These are phyloP conservation scores for Ricordea florida DNA, from an alignment of 92 coral and sea anemone genomes.

Conservation along the genomic window DNA sequence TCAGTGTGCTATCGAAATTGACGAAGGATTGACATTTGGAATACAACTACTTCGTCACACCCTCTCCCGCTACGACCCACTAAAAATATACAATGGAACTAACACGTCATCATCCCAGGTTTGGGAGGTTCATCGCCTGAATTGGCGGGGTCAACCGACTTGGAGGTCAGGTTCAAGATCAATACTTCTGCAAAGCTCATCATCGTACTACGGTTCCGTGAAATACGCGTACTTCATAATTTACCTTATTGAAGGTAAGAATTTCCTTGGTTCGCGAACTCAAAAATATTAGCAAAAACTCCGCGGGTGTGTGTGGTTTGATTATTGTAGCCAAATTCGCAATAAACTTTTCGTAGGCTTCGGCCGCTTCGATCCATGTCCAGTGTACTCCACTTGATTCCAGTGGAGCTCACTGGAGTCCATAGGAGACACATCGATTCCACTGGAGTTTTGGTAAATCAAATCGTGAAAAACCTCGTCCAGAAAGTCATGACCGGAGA, in stretches of 20 bases:
- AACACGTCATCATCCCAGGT: neutral
- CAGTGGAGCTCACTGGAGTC: no score
- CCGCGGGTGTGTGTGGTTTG: neutral
- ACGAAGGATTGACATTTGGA: neutral
- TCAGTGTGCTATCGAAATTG: neutral
- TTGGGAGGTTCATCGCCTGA: constrained; percentile 9
- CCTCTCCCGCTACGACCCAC: no score
- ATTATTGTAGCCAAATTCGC: neutral
- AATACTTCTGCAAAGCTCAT: neutral
- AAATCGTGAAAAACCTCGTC: no score
- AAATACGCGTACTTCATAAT: neutral
- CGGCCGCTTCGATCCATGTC: no score
- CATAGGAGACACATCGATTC: no score
- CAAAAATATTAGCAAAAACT: neutral
- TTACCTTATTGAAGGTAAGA: constrained; percentile 5
- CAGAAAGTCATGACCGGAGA: no score
- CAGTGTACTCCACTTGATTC: no score
- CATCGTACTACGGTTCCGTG: neutral
- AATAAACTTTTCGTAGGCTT: no score
- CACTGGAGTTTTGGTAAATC: no score
- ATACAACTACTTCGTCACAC: constrained; percentile 17
- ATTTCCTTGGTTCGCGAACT: neutral
- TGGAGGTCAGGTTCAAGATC: constrained; percentile 7
- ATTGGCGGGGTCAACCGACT: neutral
- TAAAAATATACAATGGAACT: constrained; percentile 3